These are phyloP conservation scores for Sitta carolinensis DNA, from an alignment of 2,797 vertebrate genomes.

Conservation along the genomic window DNA sequence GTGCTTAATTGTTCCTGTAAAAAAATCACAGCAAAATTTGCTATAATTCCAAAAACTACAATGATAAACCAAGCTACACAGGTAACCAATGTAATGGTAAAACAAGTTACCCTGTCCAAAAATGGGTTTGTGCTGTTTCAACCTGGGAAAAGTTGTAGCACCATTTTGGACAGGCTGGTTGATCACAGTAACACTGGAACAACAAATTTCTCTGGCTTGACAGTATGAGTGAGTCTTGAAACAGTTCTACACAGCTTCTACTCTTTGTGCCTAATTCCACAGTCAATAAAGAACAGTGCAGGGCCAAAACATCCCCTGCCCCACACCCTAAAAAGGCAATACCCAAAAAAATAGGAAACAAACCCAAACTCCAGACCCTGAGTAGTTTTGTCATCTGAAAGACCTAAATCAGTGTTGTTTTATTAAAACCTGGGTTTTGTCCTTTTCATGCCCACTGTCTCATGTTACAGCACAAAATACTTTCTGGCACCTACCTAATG, in stretches of 20 bases:
- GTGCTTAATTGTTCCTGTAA: neutral
- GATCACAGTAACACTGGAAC: neutral
- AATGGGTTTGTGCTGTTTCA: neutral
- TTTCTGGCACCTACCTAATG: neutral
- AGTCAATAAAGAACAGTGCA: neutral
- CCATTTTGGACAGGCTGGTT: neutral
- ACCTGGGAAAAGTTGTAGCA: neutral
- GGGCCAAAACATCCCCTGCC: neutral
- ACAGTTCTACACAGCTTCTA: neutral
- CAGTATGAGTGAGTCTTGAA: neutral
- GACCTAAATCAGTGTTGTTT: neutral
- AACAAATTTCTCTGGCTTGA: neutral
- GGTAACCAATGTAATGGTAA: too few species aligned
- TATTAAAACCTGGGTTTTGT: rapidly evolving
- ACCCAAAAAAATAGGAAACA: neutral
- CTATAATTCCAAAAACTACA: neutral
- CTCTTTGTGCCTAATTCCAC: neutral
- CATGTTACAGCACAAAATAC: neutral
- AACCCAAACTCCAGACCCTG: neutral
- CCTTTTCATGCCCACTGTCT: neutral
- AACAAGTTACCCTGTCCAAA: neutral
- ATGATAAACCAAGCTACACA: neutral
- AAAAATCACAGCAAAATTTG: neutral
- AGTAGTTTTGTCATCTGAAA: neutral
- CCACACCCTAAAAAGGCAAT: neutral